These are phyloP conservation scores for Cyphomyrus discorhynchus DNA, from an alignment of 2,113 vertebrate species.

Conservation along the genomic window DNA sequence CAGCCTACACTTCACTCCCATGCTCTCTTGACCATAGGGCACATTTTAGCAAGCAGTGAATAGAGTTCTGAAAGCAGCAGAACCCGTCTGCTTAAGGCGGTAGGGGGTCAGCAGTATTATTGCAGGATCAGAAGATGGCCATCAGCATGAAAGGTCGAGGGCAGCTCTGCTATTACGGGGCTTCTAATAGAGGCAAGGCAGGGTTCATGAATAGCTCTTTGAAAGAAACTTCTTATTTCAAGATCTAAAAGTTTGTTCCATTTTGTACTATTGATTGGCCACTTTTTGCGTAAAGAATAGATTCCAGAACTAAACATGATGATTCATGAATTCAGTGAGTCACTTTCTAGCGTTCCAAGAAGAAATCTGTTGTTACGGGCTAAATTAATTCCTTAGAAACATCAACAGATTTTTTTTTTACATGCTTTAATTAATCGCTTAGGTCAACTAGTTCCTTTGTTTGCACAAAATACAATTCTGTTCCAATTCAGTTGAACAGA, in stretches of 20 bases:
- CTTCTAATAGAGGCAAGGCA: neutral
- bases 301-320: neutral
- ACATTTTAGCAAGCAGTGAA: neutral
- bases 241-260: neutral
- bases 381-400: neutral
- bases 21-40: neutral
- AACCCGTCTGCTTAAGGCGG: neutral
- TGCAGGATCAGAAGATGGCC: constrained; percentile 40
- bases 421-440: neutral
- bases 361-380: neutral
- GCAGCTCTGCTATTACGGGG: constrained; percentile 32
- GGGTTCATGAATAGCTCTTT: constrained; percentile 46
- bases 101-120: constrained; percentile 52
- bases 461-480: neutral
- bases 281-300: neutral
- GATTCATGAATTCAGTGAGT: neutral
- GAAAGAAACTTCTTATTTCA: constrained; percentile 29
- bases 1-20: neutral
- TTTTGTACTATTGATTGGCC: neutral
- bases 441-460: neutral
- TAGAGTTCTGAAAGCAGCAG: neutral
- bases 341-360: neutral
- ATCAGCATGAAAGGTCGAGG: constrained; percentile 31
- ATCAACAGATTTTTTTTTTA: neutral
- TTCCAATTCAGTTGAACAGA: neutral